These are phyloP conservation scores for Sarcophilus harrisii DNA, from an alignment of 2,797 vertebrate genomes.

Conservation along the genomic window DNA sequence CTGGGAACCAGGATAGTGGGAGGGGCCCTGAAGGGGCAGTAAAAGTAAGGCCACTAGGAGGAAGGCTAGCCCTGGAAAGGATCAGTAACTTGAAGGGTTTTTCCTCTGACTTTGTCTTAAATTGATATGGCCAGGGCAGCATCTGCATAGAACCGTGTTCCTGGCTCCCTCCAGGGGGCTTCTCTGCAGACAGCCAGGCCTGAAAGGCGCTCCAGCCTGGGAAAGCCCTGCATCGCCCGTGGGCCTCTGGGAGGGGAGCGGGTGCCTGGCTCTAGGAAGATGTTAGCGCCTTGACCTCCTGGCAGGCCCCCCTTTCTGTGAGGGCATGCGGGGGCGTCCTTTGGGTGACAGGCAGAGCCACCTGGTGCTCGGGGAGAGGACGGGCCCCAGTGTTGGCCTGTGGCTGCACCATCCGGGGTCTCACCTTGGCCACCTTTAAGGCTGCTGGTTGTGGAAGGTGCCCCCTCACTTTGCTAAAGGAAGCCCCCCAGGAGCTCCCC, in stretches of 20 bases:
- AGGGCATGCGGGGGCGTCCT: conserved; percentile 11
- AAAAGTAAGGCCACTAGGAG: not conserved
- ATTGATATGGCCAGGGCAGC: not conserved
- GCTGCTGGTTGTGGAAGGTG: no score
- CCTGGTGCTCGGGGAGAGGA: not conserved
- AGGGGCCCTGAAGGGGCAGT: not conserved
- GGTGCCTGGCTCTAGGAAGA: not conserved
- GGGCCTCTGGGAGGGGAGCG: not conserved
- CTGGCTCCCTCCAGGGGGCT: not conserved
- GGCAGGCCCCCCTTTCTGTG: not conserved
- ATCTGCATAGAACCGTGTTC: not conserved
- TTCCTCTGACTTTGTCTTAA: not conserved
- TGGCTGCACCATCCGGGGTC: no score
- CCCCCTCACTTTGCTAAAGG: not conserved
- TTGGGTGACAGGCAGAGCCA: not conserved
- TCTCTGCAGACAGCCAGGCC: not conserved
- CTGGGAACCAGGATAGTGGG: not conserved
- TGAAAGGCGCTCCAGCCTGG: not conserved
- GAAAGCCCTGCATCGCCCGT: not conserved
- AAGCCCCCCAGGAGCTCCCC: not conserved
- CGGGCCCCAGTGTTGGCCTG: not conserved
- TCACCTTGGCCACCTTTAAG: no score
- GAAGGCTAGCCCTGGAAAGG: not conserved
- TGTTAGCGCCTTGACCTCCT: not conserved
- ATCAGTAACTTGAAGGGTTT: not conserved